A percentile compares a stretch with the other conserved stretches of the same genome.
Evolutionary conservation across 2,113 vertebrate species (phyloP).

Genomic region (Crotalus helleri): DNA sequence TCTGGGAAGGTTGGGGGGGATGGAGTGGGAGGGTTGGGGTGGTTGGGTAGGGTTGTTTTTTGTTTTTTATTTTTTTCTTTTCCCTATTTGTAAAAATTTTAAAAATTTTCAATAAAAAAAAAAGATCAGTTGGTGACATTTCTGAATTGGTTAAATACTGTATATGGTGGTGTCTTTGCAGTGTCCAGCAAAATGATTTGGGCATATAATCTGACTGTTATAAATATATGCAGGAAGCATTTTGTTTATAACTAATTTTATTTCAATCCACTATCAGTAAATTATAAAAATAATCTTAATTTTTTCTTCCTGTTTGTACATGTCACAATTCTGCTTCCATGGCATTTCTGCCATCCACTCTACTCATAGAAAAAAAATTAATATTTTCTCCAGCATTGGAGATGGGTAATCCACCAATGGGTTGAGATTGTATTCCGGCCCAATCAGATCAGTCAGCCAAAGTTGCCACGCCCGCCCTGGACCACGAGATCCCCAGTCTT

Average conservation of each 20-base stretch:
- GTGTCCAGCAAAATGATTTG: neutral
- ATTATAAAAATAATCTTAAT: neutral
- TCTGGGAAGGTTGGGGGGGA: too few species aligned
- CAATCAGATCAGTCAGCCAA: too few species aligned
- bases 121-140: neutral
- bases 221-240: neutral
- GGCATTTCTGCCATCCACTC: neutral
- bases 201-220: neutral
- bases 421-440: too few species aligned
- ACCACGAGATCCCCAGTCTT: too few species aligned
- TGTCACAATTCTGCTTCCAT: neutral
- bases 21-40: too few species aligned
- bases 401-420: too few species aligned
- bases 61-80: too few species aligned
- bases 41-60: too few species aligned
- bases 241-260: neutral
- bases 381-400: too few species aligned
- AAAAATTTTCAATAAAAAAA: too few species aligned
- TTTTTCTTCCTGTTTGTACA: neutral
- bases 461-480: too few species aligned
- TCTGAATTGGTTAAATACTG: neutral
- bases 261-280: neutral
- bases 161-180: neutral
- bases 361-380: neutral
- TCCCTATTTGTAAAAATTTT: too few species aligned